A percentile compares a stretch with the other conserved stretches of the same genome.
phyloP scores from a whole-genome alignment of 2,888 invertebrate species.

The Orchesella flavescens region DNA sequence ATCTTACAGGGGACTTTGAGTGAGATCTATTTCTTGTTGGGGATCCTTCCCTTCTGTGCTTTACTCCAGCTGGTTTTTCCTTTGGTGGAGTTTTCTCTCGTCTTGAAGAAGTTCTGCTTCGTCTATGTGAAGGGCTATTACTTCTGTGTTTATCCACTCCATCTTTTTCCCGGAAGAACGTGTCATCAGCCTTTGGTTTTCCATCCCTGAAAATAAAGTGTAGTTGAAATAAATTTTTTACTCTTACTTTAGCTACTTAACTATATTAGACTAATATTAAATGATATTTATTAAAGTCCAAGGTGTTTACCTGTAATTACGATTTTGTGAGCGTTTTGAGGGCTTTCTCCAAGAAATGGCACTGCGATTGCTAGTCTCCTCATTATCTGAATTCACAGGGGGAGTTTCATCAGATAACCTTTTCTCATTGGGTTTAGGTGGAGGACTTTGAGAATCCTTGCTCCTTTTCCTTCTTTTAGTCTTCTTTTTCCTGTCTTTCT shows the following conservation, averaged over 20 bases:
- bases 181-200: conserved; percentile 60
- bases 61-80: conserved; percentile 42
- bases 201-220: conserved; percentile 49
- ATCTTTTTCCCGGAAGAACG: conserved; percentile 56
- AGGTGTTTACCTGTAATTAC: conserved; percentile 78
- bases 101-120: conserved; percentile 18
- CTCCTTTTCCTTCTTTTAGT: conserved; percentile 76
- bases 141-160: conserved; percentile 39
- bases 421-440: conserved; percentile 36
- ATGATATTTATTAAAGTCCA: neutral
- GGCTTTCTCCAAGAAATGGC: conserved; percentile 84
- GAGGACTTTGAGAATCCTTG: conserved; percentile 73
- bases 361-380: conserved; percentile 30
- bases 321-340: conserved; percentile 84
- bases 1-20: conserved; percentile 49
- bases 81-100: conserved; percentile 36
- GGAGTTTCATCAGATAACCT: conserved; percentile 33
- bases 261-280: too few species aligned
- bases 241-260: too few species aligned
- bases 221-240: too few species aligned
- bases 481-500: conserved; percentile 72
- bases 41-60: conserved; percentile 24
- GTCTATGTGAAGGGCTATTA: conserved; percentile 35
- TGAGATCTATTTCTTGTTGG: conserved; percentile 47
- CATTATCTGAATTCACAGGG: conserved; percentile 34